Percentiles rank a stretch among this genome's conserved stretches.
Evolutionary conservation across 2,113 vertebrate species (phyloP).

Genomic region (Motacilla tschutschensis): DNA sequence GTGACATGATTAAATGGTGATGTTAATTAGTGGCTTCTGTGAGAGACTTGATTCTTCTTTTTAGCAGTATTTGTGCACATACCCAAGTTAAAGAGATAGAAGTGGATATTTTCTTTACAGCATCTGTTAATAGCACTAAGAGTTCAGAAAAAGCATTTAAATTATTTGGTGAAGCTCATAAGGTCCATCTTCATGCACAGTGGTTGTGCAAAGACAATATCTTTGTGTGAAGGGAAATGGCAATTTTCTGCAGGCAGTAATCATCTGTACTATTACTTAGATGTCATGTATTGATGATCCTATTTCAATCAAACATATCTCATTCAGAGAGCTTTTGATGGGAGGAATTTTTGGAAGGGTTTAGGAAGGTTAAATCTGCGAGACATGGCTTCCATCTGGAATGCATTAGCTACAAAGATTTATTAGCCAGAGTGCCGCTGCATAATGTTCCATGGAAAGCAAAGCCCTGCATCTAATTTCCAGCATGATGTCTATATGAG

Average conservation of each 20-base stretch:
- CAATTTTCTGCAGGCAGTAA: constrained; percentile 70
- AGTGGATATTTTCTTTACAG: constrained; percentile 32
- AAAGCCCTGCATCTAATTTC: constrained; percentile 82
- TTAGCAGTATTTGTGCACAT: constrained; percentile 41
- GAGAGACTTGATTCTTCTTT: constrained; percentile 55
- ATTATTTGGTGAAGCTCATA: constrained; percentile 21
- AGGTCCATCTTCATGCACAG: constrained; percentile 44
- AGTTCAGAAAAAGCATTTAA: constrained; percentile 53
- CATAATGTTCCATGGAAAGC: constrained; percentile 85
- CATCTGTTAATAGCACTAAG: constrained; percentile 36
- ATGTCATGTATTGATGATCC: constrained; percentile 84
- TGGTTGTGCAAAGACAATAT: constrained; percentile 56
- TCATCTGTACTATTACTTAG: constrained; percentile 77
- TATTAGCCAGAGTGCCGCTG: constrained; percentile 87
- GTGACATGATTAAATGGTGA: constrained; percentile 75
- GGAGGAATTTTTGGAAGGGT: constrained; percentile 88
- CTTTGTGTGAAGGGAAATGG: constrained; percentile 60
- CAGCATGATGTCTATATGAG: constrained; percentile 82
- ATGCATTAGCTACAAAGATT: constrained; percentile 90
- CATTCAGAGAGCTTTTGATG: constrained; percentile 78
- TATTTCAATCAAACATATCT: constrained; percentile 84
- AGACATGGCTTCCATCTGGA: constrained; percentile 92
- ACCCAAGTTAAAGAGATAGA: constrained; percentile 59
- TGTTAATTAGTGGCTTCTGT: constrained; percentile 75
- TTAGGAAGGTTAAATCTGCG: constrained; percentile 90